These are phyloP conservation scores for Clarias pachynema DNA, from an alignment of 2,797 vertebrate species.

Conservation along the genomic window DNA sequence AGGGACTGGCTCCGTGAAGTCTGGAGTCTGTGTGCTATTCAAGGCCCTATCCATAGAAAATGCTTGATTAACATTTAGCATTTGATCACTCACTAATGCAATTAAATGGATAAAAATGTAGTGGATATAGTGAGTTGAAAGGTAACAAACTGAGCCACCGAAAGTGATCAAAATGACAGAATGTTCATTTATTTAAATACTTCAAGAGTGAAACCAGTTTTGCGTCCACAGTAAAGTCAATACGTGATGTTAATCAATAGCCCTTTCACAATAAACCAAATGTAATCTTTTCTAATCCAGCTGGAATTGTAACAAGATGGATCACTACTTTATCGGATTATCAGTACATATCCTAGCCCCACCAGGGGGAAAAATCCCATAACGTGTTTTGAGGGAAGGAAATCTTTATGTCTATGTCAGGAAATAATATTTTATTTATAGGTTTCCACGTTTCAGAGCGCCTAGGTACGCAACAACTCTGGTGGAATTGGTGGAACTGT, in stretches of 20 bases:
- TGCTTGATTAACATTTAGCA: slow-evolving; percentile 14
- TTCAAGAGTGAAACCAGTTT: background rate
- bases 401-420: background rate
- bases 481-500: background rate
- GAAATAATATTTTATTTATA: background rate
- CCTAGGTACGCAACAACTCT: background rate
- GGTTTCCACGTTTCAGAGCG: slow-evolving; percentile 16
- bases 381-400: background rate
- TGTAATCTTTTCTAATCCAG: background rate
- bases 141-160: background rate
- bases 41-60: slow-evolving; percentile 3
- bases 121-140: background rate
- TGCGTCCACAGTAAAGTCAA: background rate
- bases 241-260: background rate
- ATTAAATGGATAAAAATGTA: slow-evolving; percentile 29
- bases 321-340: background rate
- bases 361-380: background rate
- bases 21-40: slow-evolving; percentile 67
- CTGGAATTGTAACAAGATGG: background rate
- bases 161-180: background rate
- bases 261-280: background rate
- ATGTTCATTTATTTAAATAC: background rate
- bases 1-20: slow-evolving; percentile 74
- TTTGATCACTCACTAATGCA: slow-evolving; percentile 40
- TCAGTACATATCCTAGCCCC: background rate